phyloP scores from a whole-genome alignment of 1,140 invertebrate species.

The Drosophila ficusphila region DNA sequence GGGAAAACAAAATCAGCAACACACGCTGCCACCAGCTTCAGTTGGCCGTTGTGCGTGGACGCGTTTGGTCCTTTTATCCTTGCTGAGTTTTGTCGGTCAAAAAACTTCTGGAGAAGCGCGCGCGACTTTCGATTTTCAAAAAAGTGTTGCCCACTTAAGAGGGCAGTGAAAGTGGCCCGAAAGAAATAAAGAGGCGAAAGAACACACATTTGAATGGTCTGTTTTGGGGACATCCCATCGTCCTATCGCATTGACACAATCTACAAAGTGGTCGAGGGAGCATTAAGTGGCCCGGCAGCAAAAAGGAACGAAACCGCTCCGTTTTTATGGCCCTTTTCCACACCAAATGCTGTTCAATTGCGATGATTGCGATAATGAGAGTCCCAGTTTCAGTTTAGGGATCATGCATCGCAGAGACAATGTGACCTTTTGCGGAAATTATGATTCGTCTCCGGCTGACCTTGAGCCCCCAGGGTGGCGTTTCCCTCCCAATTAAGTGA shows the following conservation, averaged over 20 bases:
- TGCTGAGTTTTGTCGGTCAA: not conserved
- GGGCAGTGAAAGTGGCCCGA: conserved; percentile 9
- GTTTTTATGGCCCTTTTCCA: conserved; percentile 71
- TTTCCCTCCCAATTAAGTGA: conserved; percentile 30
- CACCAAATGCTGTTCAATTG: conserved; percentile 76
- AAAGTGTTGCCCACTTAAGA: conserved; percentile 43
- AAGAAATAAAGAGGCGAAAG: conserved; percentile 12
- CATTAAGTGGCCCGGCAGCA: conserved; percentile 58
- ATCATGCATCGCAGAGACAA: conserved; percentile 42
- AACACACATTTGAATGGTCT: conserved; percentile 61
- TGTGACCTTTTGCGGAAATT: conserved; percentile 78
- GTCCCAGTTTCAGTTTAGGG: conserved; percentile 47
- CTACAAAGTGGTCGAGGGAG: conserved; percentile 70
- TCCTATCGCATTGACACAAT: conserved; percentile 69
- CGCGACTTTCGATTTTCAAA: conserved; percentile 49
- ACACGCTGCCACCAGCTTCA: conserved; percentile 70
- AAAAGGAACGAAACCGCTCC: conserved; percentile 34
- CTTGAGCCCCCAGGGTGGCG: conserved; percentile 10
- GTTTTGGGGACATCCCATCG: conserved; percentile 20
- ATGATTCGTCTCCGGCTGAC: conserved; percentile 55
- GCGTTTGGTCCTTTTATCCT: conserved; percentile 48
- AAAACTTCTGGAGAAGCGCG: conserved; percentile 6
- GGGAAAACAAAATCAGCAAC: conserved; percentile 76
- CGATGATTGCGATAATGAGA: conserved; percentile 80
- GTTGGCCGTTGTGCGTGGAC: conserved; percentile 66